Evolutionary conservation across 1,140 invertebrate genomes (phyloP).

Genomic region (Zaprionus camerounensis): DNA sequence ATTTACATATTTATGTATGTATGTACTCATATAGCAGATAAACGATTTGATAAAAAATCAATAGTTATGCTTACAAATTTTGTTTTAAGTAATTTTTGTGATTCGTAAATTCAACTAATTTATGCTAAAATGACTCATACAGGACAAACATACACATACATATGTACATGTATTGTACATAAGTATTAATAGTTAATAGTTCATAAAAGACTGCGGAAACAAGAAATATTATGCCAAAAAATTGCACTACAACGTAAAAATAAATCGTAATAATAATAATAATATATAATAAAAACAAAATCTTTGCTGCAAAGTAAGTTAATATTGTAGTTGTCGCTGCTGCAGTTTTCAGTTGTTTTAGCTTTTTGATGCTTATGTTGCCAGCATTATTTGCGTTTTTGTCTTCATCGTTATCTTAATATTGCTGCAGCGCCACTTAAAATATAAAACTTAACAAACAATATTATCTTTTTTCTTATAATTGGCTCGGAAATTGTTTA

Average conservation of each 20-base stretch:
- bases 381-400: neutral
- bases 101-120: slow-evolving; percentile 72
- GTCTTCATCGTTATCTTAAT: slow-evolving; percentile 7
- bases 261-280: slow-evolving; percentile 45
- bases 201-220: slow-evolving; percentile 33
- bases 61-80: slow-evolving; percentile 44
- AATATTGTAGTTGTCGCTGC: slow-evolving; percentile 31
- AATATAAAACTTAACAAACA: slow-evolving; percentile 79
- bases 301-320: slow-evolving; percentile 63
- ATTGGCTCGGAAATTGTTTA: slow-evolving; percentile 77
- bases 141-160: slow-evolving; percentile 10
- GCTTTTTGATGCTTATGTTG: neutral
- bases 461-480: slow-evolving; percentile 58
- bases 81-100: slow-evolving; percentile 59
- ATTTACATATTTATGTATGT: slow-evolving; percentile 26
- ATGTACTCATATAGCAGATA: slow-evolving; percentile 33
- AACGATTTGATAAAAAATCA: slow-evolving; percentile 58
- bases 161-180: slow-evolving; percentile 11
- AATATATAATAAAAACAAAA: slow-evolving; percentile 57
- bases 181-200: slow-evolving; percentile 9
- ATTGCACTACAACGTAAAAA: slow-evolving; percentile 69
- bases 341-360: slow-evolving; percentile 7
- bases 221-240: slow-evolving; percentile 61
- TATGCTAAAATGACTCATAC: slow-evolving; percentile 75
- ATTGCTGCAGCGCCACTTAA: slow-evolving; percentile 54